phyloP scores from a whole-genome alignment of 53 echinoderm and acorn worm species.

The Mesocentrotus franciscanus region DNA sequence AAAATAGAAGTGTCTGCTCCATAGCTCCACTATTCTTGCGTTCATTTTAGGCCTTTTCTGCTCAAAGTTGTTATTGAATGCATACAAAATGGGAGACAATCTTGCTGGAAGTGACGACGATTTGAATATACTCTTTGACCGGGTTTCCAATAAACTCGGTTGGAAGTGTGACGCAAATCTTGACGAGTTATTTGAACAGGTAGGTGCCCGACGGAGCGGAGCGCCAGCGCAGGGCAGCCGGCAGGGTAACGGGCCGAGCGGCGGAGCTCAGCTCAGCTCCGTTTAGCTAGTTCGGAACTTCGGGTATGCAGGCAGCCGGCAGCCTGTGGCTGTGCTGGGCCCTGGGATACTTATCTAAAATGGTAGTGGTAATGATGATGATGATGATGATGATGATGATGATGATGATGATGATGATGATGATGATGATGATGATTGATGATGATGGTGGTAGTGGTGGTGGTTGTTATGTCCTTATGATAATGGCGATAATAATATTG shows the following conservation, averaged over 20 bases:
- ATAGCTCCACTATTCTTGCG: too few relatives aligned
- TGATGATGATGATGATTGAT: background rate
- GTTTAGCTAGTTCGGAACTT: too few relatives aligned
- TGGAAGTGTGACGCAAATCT: slow-evolving; percentile 67
- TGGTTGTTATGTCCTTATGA: too few relatives aligned
- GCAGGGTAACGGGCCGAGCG: background rate
- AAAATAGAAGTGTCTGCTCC: background rate
- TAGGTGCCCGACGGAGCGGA: background rate
- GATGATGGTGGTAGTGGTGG: background rate
- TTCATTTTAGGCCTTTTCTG: background rate
- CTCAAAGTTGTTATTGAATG: background rate
- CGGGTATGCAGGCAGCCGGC: too few relatives aligned
- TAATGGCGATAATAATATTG: too few relatives aligned
- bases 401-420: slow-evolving; percentile 11
- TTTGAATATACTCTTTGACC: slow-evolving; percentile 49
- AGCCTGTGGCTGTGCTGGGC: too few relatives aligned
- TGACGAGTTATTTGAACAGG: slow-evolving; percentile 67
- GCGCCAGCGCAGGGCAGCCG: background rate
- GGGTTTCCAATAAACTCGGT: slow-evolving; percentile 68
- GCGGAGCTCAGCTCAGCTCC: too few relatives aligned
- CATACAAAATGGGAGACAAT: background rate
- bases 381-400: slow-evolving; percentile 31
- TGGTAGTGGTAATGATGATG: background rate
- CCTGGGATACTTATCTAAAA: too few relatives aligned
- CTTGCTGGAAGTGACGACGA: slow-evolving; percentile 67